Evolutionary conservation across 2,113 vertebrate species (phyloP).

Genomic region (Rhinopomastus cyanomelas): DNA sequence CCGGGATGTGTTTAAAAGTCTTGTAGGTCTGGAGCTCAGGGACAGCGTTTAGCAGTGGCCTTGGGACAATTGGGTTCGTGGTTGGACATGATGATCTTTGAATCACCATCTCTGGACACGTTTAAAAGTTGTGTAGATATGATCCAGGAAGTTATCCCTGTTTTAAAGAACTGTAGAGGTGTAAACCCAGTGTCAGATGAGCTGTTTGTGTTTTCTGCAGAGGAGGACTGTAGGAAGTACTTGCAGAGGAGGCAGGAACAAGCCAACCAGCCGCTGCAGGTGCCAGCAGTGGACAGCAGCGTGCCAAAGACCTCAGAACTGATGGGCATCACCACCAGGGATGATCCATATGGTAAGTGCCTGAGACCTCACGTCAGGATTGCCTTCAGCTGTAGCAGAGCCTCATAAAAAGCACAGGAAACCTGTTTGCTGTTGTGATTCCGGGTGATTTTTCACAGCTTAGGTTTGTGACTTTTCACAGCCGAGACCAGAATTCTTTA

Average conservation of each 20-base stretch:
- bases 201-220: constrained; percentile 63
- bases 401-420: not conserved
- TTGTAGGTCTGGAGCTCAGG: too few species aligned
- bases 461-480: not conserved
- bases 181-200: not conserved
- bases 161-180: not conserved
- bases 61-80: too few species aligned
- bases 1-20: too few species aligned
- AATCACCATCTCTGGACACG: too few species aligned
- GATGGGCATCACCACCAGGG: constrained; percentile 82
- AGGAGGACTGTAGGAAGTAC: constrained; percentile 85
- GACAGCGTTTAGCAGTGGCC: too few species aligned
- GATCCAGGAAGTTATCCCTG: too few species aligned
- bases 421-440: not conserved
- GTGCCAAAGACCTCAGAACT: constrained; percentile 67
- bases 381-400: not conserved
- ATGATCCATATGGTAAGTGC: constrained; percentile 81
- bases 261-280: constrained; percentile 83
- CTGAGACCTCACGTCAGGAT: rapidly evolving
- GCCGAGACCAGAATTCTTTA: not conserved
- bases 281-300: constrained; percentile 88
- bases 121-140: too few species aligned
- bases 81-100: too few species aligned
- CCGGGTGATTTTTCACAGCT: not conserved
- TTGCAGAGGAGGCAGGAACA: constrained; percentile 66